phyloP scores from a whole-genome alignment of 2,113 vertebrate species.

The Terrapene triunguis region DNA sequence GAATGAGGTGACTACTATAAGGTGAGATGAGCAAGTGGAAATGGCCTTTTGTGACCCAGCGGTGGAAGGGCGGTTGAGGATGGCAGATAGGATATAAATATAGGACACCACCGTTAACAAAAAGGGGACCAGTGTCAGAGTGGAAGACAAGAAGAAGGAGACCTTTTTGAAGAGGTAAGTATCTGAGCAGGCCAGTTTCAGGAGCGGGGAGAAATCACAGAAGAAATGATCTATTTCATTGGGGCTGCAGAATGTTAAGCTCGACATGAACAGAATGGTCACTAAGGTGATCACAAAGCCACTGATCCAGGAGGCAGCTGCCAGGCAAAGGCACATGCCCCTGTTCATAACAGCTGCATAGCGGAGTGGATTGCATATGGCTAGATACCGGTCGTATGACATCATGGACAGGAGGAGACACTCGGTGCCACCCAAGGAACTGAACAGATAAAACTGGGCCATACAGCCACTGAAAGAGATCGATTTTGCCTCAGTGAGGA shows the following conservation, averaged over 20 bases:
- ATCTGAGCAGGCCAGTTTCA: neutral
- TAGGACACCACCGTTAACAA: neutral
- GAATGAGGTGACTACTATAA: neutral
- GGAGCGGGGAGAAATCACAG: neutral
- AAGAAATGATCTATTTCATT: neutral
- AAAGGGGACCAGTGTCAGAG: neutral
- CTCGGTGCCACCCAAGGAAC: constrained; percentile 43
- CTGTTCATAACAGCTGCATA: constrained; percentile 69
- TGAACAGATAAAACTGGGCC: constrained; percentile 72
- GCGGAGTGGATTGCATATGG: constrained; percentile 68
- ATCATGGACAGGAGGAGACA: constrained; percentile 76
- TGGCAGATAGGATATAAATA: neutral
- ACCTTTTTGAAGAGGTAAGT: neutral
- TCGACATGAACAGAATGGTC: constrained; percentile 16
- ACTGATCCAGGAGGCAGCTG: constrained; percentile 55
- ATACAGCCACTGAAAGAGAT: constrained; percentile 75
- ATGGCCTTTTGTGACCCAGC: neutral
- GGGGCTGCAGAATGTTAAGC: constrained; percentile 17
- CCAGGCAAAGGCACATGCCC: constrained; percentile 4
- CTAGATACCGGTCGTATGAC: constrained; percentile 76
- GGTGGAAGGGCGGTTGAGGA: neutral
- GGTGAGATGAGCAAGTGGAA: neutral
- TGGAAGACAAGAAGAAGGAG: neutral
- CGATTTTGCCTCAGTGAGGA: constrained; percentile 21
- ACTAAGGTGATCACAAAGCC: constrained; percentile 18